Evolutionary conservation across 2,888 invertebrate species (phyloP).

Genomic region (Dromius quadrimaculatus): DNA sequence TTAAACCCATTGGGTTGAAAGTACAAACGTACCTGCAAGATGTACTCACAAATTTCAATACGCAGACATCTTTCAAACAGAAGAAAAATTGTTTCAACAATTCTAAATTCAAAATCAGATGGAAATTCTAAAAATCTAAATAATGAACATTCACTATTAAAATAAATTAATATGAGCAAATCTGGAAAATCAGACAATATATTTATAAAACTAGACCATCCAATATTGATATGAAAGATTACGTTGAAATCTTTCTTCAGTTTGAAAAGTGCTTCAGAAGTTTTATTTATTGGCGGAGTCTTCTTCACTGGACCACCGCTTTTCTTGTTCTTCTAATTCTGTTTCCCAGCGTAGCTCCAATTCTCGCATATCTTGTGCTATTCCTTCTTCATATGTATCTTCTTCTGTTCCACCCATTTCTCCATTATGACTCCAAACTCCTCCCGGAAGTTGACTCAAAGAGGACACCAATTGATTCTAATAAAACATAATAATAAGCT

Average conservation of each 20-base stretch:
- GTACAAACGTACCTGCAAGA: constrained; percentile 46
- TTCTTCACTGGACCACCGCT: constrained; percentile 73
- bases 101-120: constrained; percentile 7
- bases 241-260: constrained; percentile 34
- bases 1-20: constrained; percentile 53
- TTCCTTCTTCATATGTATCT: constrained; percentile 74
- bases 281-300: constrained; percentile 65
- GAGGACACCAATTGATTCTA: constrained; percentile 65
- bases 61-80: constrained; percentile 49
- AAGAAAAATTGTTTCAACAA: constrained; percentile 28
- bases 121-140: background rate
- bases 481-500: constrained; percentile 49
- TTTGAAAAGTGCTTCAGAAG: constrained; percentile 36
- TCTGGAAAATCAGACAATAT: background rate
- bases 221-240: background rate
- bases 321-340: constrained; percentile 75
- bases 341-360: constrained; percentile 75
- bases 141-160: background rate
- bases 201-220: background rate
- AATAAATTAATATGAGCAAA: too few species aligned
- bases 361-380: constrained; percentile 77
- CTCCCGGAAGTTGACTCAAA: constrained; percentile 60
- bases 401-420: constrained; percentile 64
- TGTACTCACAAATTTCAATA: constrained; percentile 38
- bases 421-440: constrained; percentile 58